Evolutionary conservation across 2,797 vertebrate species (phyloP).

Genomic region (Platyrinchus mystaceus): DNA sequence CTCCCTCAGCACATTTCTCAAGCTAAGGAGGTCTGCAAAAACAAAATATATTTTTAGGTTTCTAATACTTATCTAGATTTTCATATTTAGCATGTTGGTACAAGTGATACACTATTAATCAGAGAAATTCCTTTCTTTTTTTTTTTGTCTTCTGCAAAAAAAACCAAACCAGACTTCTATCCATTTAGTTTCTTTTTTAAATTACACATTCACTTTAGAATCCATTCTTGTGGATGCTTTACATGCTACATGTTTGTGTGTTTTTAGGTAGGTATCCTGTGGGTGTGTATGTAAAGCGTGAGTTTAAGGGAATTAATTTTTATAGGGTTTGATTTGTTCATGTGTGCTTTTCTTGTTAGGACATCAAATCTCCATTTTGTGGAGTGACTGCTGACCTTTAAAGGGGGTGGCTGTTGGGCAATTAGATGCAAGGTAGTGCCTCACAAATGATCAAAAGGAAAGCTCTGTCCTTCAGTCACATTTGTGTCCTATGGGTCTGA

Average conservation of each 20-base stretch:
- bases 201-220: neutral
- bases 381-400: neutral
- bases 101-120: neutral
- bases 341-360: neutral
- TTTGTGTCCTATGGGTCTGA: neutral
- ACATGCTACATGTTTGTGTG: neutral
- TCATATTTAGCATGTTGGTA: neutral
- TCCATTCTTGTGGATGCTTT: neutral
- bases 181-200: neutral
- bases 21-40: neutral
- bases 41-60: neutral
- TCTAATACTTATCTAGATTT: neutral
- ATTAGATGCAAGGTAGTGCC: neutral
- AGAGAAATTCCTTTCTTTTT: neutral
- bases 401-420: neutral
- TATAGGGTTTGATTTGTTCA: neutral
- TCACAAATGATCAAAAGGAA: neutral
- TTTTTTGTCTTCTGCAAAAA: neutral
- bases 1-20: neutral
- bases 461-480: neutral
- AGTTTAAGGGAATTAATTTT: neutral
- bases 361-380: neutral
- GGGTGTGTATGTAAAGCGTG: neutral
- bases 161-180: neutral
- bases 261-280: neutral